Conservation (phyloP, 2,113 vertebrate genomes). For the Dasypus novemcinctus region DNA sequence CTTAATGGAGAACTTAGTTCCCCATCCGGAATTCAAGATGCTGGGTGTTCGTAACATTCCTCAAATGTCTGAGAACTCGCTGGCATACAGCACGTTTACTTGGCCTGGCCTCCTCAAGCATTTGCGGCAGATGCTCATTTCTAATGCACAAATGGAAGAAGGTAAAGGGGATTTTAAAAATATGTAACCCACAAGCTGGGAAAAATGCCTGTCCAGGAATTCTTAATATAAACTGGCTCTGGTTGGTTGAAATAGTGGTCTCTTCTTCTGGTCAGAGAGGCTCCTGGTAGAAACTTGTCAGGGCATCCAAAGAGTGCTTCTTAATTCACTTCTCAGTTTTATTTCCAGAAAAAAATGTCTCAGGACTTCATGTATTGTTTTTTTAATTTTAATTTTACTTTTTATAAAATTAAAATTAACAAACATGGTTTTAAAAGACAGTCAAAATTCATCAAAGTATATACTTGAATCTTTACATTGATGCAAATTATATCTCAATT, state of each 20-base stretch:
- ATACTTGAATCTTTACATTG: not conserved
- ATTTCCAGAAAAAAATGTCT: not conserved
- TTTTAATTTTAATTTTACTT: conserved; percentile 12
- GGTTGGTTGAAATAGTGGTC: conserved; percentile 21
- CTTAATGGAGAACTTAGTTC: conserved; percentile 88
- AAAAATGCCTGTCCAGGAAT: conserved; percentile 11
- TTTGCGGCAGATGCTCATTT: conserved; percentile 96
- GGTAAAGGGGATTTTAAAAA: conserved; percentile 82
- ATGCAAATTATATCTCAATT: not conserved
- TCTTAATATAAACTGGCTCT: conserved; percentile 3
- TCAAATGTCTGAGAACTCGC: conserved; percentile 90
- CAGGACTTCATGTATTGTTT: not conserved
- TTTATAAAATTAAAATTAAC: conserved; percentile 25
- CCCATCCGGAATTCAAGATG: conserved; percentile 96
- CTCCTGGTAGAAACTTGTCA: not conserved
- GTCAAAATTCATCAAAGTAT: not conserved
- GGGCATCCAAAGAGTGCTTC: not conserved
- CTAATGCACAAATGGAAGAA: conserved; percentile 95
- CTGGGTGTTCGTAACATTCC: conserved; percentile 92
- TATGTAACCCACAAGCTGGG: conserved; percentile 44
- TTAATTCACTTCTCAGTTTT: not conserved
- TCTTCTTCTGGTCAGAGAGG: not conserved
- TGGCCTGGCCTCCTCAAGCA: conserved; percentile 94
- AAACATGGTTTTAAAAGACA: conserved; percentile 12
- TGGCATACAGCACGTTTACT: conserved; percentile 91